Percentiles rank a stretch among this genome's conserved stretches.
Conservation (phyloP, 2,113 vertebrate species). For the Hypanus sabinus region DNA sequence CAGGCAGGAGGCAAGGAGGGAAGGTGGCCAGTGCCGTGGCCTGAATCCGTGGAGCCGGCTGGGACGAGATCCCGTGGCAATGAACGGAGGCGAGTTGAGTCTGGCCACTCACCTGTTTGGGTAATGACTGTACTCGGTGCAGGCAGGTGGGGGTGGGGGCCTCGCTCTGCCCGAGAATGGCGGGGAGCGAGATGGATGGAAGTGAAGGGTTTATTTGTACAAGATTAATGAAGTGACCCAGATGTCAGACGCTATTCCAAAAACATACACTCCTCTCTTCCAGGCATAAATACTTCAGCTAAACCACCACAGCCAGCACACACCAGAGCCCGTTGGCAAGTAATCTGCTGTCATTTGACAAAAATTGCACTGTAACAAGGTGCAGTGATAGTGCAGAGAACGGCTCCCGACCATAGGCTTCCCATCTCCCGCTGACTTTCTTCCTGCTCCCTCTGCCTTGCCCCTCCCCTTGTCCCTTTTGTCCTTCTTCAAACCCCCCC, state of each 20-base stretch:
- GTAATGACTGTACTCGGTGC: not conserved
- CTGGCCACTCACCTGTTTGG: not conserved
- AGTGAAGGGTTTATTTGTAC: conserved; percentile 35
- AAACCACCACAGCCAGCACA: conserved; percentile 28
- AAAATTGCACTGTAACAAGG: conserved; percentile 23
- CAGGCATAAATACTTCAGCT: conserved; percentile 37
- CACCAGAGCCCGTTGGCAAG: conserved; percentile 13
- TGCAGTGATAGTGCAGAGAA: not conserved
- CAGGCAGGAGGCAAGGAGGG: not conserved
- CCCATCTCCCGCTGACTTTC: not conserved
- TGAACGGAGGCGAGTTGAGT: not conserved
- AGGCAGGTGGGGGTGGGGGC: not conserved
- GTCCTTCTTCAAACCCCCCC: not conserved
- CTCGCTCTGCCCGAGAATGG: not conserved
- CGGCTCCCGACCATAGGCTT: not conserved
- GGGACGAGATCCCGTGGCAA: not conserved
- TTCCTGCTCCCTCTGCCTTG: not conserved
- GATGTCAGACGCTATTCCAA: conserved; percentile 31
- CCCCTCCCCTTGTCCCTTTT: not conserved
- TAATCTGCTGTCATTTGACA: conserved; percentile 29
- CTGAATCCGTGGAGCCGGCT: not conserved
- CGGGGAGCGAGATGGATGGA: conserved; percentile 13
- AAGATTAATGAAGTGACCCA: conserved; percentile 36
- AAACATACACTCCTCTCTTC: conserved; percentile 34
- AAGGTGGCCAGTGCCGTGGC: not conserved